These are phyloP conservation scores for Ploceus nigricollis DNA, from an alignment of 2,113 vertebrate species.

Conservation along the genomic window DNA sequence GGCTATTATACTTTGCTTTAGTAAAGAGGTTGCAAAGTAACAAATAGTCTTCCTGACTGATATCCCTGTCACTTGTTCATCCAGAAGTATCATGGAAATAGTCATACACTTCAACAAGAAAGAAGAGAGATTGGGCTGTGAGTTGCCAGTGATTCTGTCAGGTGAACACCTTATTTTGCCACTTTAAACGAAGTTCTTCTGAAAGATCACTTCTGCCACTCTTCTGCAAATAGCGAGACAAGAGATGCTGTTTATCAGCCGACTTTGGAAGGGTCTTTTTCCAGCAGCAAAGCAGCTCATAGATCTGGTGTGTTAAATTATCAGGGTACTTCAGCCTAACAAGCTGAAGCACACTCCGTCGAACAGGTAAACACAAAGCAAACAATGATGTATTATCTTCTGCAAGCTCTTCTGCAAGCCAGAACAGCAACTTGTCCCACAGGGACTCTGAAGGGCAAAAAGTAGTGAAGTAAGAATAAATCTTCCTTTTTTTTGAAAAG, in stretches of 20 bases:
- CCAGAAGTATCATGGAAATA: background rate
- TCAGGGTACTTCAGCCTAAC: constrained; percentile 77
- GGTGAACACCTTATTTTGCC: constrained; percentile 59
- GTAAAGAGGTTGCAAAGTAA: background rate
- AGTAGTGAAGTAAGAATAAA: background rate
- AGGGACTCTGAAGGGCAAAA: constrained; percentile 64
- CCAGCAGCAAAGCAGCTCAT: constrained; percentile 83
- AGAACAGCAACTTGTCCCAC: constrained; percentile 72
- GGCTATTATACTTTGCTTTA: background rate
- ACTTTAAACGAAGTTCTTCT: constrained; percentile 68
- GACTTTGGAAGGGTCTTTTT: constrained; percentile 77
- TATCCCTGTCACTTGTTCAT: background rate
- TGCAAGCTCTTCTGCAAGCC: constrained; percentile 74
- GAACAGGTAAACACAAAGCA: constrained; percentile 71
- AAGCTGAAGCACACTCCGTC: constrained; percentile 78
- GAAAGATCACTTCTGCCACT: constrained; percentile 80
- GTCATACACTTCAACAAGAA: background rate
- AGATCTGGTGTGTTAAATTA: constrained; percentile 75
- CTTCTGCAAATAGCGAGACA: constrained; percentile 77
- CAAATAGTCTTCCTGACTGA: background rate
- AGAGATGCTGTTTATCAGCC: constrained; percentile 73
- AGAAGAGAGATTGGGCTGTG: background rate
- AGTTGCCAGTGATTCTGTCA: background rate
- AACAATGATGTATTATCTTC: constrained; percentile 68
- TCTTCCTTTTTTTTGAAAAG: background rate